Evolutionary conservation across 2,113 vertebrate genomes (phyloP).

Genomic region (Narcine bancroftii): DNA sequence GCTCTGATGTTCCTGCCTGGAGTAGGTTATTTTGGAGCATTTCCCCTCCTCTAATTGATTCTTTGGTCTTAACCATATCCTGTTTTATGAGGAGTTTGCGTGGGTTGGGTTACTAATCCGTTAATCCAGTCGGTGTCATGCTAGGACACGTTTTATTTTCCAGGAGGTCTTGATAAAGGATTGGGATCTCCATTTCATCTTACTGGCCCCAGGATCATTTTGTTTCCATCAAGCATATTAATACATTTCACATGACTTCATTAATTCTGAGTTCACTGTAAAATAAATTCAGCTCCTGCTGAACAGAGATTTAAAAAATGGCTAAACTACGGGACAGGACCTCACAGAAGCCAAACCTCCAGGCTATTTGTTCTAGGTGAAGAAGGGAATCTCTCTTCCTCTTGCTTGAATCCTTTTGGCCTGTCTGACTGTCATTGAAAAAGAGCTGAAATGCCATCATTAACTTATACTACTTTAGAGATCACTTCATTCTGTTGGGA

Average conservation of each 20-base stretch:
- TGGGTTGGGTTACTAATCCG: neutral
- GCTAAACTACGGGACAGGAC: too few relatives aligned
- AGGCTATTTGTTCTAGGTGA: too few relatives aligned
- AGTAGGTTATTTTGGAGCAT: neutral
- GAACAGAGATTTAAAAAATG: too few relatives aligned
- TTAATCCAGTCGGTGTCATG: neutral
- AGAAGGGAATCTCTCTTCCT: neutral
- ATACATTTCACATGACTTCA: neutral
- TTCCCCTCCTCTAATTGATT: neutral
- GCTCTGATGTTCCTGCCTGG: neutral
- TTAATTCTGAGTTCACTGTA: neutral
- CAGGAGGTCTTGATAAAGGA: neutral
- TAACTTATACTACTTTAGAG: neutral
- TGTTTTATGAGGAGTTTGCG: neutral
- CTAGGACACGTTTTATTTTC: too few relatives aligned
- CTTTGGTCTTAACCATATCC: constrained; percentile 7
- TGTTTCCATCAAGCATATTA: too few relatives aligned
- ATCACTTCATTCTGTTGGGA: neutral
- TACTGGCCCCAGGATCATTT: neutral
- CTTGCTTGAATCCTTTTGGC: neutral
- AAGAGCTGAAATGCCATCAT: neutral
- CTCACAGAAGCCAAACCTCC: too few relatives aligned
- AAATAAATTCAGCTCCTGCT: too few relatives aligned
- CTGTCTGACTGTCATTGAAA: neutral
- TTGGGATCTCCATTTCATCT: neutral